Evolutionary conservation across 35 echinoderm and acorn worm species (phyloP).

Genomic region (Apostichopus japonicus): DNA sequence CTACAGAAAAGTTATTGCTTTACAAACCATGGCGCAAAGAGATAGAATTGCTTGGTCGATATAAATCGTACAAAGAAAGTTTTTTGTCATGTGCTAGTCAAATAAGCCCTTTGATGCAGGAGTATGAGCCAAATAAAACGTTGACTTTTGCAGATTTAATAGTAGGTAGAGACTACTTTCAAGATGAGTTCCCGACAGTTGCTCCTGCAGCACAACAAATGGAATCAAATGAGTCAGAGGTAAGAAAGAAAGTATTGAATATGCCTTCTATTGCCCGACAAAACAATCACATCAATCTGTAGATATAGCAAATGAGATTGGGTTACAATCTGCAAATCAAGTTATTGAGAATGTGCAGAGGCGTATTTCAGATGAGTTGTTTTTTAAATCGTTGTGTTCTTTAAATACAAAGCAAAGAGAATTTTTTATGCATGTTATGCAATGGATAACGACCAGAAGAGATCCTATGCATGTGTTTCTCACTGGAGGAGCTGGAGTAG

Average conservation of each 20-base stretch:
- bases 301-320: constrained; percentile 55
- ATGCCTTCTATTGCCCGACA: not conserved
- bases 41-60: not conserved
- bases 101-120: not conserved
- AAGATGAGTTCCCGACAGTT: not conserved
- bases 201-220: not conserved
- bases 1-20: constrained; percentile 12
- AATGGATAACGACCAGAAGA: not conserved
- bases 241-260: not conserved
- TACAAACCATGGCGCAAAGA: constrained; percentile 47
- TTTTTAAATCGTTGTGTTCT: not conserved
- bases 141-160: not conserved
- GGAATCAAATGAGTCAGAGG: not conserved
- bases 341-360: not conserved
- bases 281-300: not conserved
- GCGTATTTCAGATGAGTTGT: not conserved
- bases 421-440: not conserved
- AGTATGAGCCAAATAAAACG: not conserved
- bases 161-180: not conserved
- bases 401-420: not conserved
- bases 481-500: constrained; percentile 74
- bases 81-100: not conserved
- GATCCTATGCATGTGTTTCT: constrained; percentile 59
- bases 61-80: not conserved
- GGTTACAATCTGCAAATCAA: not conserved